phyloP scores from a whole-genome alignment of 2,888 invertebrate genomes.

The Monoplex corrugatus region DNA sequence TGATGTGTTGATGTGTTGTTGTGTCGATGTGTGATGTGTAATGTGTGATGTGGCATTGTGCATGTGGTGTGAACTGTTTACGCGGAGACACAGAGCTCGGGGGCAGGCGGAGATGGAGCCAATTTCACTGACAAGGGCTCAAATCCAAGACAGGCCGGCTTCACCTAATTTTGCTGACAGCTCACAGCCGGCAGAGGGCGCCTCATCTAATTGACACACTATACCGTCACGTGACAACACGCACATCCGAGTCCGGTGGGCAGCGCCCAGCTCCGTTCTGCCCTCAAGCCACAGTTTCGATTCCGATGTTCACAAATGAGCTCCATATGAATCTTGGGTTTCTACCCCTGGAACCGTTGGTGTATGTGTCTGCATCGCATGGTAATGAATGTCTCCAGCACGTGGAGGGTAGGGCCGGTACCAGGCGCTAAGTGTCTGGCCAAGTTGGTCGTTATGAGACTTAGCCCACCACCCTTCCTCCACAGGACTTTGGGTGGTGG shows the following conservation, averaged over 20 bases:
- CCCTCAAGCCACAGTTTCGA: conserved; percentile 18
- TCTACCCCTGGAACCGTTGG: not conserved
- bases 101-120: conserved; percentile 42
- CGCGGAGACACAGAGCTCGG: not conserved
- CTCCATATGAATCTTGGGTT: not conserved
- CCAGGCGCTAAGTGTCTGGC: too few species aligned
- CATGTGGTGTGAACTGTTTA: conserved; percentile 5
- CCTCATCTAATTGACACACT: conserved; percentile 50
- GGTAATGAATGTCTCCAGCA: too few species aligned
- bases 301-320: conserved; percentile 1
- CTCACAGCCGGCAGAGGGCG: too few species aligned
- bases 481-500: too few species aligned
- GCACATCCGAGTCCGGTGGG: conserved; percentile 46
- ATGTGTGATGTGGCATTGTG: too few species aligned
- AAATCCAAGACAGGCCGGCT: too few species aligned
- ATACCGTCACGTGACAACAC: conserved; percentile 20
- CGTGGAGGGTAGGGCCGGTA: too few species aligned
- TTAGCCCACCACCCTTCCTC: not conserved
- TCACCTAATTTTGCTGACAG: too few species aligned
- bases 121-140: conserved; percentile 36
- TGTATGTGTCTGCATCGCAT: not conserved
- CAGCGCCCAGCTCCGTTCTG: not conserved
- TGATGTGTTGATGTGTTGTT: too few species aligned
- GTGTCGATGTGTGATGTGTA: too few species aligned
- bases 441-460: too few species aligned